These are phyloP conservation scores for Platynereis dumerilii DNA, from an alignment of 2,888 invertebrate species.

Conservation along the genomic window DNA sequence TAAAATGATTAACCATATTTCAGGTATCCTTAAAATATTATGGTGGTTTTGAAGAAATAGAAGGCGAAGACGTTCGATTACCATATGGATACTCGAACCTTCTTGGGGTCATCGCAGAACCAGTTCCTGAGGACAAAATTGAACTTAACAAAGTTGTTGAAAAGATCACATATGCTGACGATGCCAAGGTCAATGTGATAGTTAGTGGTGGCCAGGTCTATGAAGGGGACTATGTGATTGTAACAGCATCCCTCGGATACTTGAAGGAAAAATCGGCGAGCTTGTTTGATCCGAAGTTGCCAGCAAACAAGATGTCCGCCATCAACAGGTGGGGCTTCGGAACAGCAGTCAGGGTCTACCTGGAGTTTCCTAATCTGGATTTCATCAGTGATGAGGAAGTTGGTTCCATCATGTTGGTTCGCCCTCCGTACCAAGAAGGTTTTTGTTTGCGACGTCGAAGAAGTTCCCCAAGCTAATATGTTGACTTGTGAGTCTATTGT, in stretches of 20 bases:
- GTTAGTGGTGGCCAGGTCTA: slow-evolving; percentile 37
- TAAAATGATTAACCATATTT: no score
- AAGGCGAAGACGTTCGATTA: not conserved
- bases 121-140: not conserved
- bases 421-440: no score
- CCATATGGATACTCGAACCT: not conserved
- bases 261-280: slow-evolving; percentile 74
- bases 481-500: no score
- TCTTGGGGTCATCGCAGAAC: not conserved
- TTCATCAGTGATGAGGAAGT: not conserved
- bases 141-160: not conserved
- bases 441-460: no score
- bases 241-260: slow-evolving; percentile 80
- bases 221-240: slow-evolving; percentile 76
- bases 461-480: no score
- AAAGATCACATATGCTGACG: no score
- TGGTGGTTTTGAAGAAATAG: not conserved
- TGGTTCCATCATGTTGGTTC: no score
- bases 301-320: slow-evolving; percentile 74
- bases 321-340: slow-evolving; percentile 76
- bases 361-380: slow-evolving; percentile 69
- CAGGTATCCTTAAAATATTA: not conserved
- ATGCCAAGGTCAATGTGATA: no score
- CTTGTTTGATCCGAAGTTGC: slow-evolving; percentile 77
- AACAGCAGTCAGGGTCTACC: slow-evolving; percentile 77